phyloP scores from a whole-genome alignment of 2,888 invertebrate genomes.

The Microctonus hyperodae region DNA sequence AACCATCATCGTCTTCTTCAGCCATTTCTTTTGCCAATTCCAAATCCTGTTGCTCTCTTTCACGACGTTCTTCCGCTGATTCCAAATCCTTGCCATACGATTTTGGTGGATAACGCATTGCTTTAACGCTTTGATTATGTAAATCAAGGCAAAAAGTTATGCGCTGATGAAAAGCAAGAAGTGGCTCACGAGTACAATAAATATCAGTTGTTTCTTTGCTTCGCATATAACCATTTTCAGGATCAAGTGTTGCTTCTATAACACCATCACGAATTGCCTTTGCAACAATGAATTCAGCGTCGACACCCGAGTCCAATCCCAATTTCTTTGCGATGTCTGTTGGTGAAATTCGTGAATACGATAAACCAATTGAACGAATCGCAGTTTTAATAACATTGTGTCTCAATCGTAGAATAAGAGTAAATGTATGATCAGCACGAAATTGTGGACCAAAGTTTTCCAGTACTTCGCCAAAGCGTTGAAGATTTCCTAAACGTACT shows the following conservation, averaged over 20 bases:
- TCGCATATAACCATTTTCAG: constrained; percentile 94
- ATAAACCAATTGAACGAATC: constrained; percentile 92
- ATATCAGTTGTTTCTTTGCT: constrained; percentile 97
- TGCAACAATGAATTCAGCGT: constrained; percentile 98
- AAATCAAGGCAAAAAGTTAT: constrained; percentile 97
- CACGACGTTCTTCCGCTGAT: constrained; percentile 94
- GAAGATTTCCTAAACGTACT: constrained; percentile 93
- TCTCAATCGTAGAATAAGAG: constrained; percentile 91
- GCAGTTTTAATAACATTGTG: constrained; percentile 99
- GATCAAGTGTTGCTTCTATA: constrained; percentile 96
- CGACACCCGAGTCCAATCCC: constrained; percentile 92
- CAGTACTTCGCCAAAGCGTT: constrained; percentile 91
- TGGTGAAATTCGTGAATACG: constrained; percentile 95
- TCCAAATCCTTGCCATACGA: constrained; percentile 98
- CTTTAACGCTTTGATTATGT: constrained; percentile 99
- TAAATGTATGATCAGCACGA: constrained; percentile 93
- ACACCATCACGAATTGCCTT: constrained; percentile 98
- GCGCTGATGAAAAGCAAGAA: constrained; percentile 94
- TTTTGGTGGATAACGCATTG: constrained; percentile 99
- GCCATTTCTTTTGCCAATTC: constrained; percentile 99
- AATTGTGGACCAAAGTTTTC: constrained; percentile 92
- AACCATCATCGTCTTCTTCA: constrained; percentile 97
- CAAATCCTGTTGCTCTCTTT: constrained; percentile 96
- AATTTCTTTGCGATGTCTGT: constrained; percentile 94
- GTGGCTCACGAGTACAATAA: constrained; percentile 96